Conservation (phyloP, 2,888 invertebrate species). For the Brenthis daphne region DNA sequence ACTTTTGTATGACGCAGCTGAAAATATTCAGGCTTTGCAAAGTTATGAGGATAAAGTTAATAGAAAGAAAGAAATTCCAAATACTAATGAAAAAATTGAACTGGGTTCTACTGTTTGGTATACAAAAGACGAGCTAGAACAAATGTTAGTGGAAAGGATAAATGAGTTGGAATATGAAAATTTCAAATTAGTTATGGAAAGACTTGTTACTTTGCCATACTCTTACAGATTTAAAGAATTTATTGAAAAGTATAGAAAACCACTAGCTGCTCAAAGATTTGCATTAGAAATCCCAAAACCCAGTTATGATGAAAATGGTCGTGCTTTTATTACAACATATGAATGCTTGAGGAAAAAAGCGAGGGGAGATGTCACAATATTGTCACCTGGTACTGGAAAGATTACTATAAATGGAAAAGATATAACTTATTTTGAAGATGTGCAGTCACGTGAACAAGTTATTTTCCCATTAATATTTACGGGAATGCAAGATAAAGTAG, state of each 20-base stretch:
- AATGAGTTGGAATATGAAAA: constrained; percentile 87
- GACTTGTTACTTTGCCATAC: constrained; percentile 87
- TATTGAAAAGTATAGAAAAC: constrained; percentile 86
- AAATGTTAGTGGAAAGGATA: constrained; percentile 84
- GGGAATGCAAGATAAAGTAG: constrained; percentile 88
- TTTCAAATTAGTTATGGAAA: constrained; percentile 87
- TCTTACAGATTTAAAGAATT: constrained; percentile 87
- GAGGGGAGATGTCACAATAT: constrained; percentile 89
- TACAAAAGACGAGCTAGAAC: constrained; percentile 85
- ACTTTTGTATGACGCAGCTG: constrained; percentile 89
- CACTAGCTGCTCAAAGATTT: constrained; percentile 81
- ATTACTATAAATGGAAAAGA: constrained; percentile 91
- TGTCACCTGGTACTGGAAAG: constrained; percentile 91
- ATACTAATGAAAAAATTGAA: constrained; percentile 81
- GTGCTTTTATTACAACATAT: constrained; percentile 87
- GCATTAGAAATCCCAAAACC: constrained; percentile 85
- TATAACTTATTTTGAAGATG: constrained; percentile 88
- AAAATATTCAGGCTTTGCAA: constrained; percentile 85
- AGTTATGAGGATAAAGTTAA: constrained; percentile 87
- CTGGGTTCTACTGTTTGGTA: constrained; percentile 81
- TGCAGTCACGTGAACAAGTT: constrained; percentile 90
- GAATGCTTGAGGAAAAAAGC: constrained; percentile 88
- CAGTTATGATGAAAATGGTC: constrained; percentile 85
- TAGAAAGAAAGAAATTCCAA: constrained; percentile 82
- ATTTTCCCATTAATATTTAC: constrained; percentile 93